phyloP scores from a whole-genome alignment of 2,797 vertebrate genomes.

The Mergus octosetaceus region DNA sequence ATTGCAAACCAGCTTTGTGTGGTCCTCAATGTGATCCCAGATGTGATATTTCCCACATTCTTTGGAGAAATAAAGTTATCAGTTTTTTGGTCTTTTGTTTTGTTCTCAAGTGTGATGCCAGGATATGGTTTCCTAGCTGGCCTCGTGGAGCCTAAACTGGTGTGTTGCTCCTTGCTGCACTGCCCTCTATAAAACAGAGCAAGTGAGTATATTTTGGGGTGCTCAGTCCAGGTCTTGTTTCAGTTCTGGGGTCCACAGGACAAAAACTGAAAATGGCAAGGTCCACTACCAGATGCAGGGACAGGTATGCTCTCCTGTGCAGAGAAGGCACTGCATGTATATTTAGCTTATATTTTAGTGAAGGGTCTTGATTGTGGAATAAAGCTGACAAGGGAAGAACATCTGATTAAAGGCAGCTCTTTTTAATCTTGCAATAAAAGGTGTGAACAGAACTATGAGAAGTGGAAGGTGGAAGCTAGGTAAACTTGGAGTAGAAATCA shows the following conservation, averaged over 20 bases:
- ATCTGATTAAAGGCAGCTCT: neutral
- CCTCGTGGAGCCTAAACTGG: neutral
- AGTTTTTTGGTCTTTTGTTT: neutral
- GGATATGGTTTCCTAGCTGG: neutral
- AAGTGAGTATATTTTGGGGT: neutral
- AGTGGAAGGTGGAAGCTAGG: neutral
- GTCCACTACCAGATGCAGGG: neutral
- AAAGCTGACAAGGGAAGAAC: neutral
- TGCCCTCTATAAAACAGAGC: neutral
- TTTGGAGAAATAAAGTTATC: neutral
- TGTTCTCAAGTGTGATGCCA: neutral
- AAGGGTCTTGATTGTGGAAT: neutral
- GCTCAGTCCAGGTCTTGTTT: neutral
- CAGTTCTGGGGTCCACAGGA: neutral
- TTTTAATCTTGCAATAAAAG: neutral
- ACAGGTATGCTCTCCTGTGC: neutral
- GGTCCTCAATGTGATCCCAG: neutral
- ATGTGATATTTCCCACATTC: neutral
- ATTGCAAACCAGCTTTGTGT: neutral
- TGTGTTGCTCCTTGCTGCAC: neutral
- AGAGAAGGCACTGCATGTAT: neutral
- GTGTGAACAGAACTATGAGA: neutral
- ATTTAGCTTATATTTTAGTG: conserved; percentile 5
- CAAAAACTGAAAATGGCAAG: neutral
- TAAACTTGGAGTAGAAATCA: neutral